A percentile compares a stretch with the other conserved stretches of the same genome.
Evolutionary conservation across 1,140 invertebrate species (phyloP).

Genomic region (Brachionus koreanus): DNA sequence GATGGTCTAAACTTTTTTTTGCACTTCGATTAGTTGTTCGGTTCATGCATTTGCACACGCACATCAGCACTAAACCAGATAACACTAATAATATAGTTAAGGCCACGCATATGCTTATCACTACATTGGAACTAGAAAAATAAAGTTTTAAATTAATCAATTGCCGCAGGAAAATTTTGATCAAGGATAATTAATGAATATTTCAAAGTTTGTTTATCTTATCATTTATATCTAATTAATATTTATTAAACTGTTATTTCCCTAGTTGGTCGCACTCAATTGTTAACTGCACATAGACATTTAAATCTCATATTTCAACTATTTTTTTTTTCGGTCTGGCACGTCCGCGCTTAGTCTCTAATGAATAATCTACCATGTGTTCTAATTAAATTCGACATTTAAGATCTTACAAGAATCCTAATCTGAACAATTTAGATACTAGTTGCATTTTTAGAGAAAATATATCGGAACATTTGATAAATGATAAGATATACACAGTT

Average conservation of each 20-base stretch:
- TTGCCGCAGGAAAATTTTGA: not conserved
- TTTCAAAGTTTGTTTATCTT: slow-evolving; percentile 8
- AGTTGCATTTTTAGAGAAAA: not conserved
- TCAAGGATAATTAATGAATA: not conserved
- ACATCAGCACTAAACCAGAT: not conserved
- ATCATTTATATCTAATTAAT: slow-evolving; percentile 34
- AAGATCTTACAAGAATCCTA: not conserved
- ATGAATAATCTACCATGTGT: not conserved
- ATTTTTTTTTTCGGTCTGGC: slow-evolving; percentile 2
- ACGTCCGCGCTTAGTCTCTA: not conserved
- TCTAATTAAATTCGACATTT: not conserved
- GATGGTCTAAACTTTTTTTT: slow-evolving; percentile 11
- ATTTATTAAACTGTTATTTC: slow-evolving; percentile 14
- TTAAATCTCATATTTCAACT: slow-evolving; percentile 31
- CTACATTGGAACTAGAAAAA: slow-evolving; percentile 21
- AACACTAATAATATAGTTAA: slow-evolving; percentile 7
- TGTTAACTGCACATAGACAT: slow-evolving; percentile 14
- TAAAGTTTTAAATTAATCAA: not conserved
- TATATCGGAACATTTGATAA: not conserved
- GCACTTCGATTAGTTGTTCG: not conserved
- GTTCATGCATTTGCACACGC: slow-evolving; percentile 14
- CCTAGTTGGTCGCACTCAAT: not conserved
- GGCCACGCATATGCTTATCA: slow-evolving; percentile 21
- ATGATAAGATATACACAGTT: slow-evolving; percentile 5
- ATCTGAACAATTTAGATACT: not conserved